phyloP scores from a whole-genome alignment of 2,797 vertebrate species.

The Thaleichthys pacificus region DNA sequence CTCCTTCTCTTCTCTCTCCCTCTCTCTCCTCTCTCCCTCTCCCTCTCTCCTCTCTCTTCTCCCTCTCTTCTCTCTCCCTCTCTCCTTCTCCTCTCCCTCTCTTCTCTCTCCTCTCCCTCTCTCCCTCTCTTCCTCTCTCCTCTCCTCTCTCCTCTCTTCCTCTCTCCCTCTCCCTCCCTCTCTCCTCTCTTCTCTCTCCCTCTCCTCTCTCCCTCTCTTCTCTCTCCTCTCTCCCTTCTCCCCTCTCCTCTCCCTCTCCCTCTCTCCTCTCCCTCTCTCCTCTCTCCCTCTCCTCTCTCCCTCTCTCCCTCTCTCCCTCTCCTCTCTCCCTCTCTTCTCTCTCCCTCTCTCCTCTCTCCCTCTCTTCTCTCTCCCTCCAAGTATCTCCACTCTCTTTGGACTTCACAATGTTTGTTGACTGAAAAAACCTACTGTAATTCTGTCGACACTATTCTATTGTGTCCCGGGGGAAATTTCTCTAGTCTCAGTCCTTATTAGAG shows the following conservation, averaged over 20 bases:
- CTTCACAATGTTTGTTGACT: background rate
- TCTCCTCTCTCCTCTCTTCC: background rate
- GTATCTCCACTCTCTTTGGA: background rate
- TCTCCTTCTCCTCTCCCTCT: too few species aligned
- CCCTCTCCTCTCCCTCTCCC: background rate
- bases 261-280: too few species aligned
- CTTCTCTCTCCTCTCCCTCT: background rate
- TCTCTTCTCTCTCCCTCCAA: background rate
- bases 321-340: too few species aligned
- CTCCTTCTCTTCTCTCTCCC: background rate
- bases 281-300: too few species aligned
- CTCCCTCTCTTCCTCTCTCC: background rate
- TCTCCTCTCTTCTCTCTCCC: background rate
- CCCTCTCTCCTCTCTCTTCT: too few species aligned
- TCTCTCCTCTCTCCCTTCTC: background rate
- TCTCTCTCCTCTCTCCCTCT: background rate
- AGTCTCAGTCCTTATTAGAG: conserved; percentile 17
- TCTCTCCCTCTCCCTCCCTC: background rate
- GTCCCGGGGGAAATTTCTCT: background rate
- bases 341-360: background rate
- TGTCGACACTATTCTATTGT: conserved; percentile 16
- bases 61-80: too few species aligned
- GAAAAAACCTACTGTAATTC: conserved; percentile 7
- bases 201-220: background rate
- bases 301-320: too few species aligned